Conservation (phyloP, 1,140 invertebrate species). For the Nixonia krombeini region DNA sequence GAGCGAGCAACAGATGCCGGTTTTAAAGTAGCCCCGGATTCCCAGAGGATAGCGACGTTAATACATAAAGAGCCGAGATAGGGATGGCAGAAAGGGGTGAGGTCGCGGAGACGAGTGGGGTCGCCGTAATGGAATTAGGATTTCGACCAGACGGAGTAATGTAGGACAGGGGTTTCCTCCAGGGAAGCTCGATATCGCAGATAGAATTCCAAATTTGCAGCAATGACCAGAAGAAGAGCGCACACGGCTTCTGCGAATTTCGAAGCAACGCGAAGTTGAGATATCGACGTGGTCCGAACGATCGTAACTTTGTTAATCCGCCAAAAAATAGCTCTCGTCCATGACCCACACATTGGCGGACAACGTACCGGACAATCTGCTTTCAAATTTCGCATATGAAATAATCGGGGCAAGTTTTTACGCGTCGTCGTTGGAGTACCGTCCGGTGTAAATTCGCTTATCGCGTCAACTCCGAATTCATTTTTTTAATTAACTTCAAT, state of each 20-base stretch:
- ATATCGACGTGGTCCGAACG: no score
- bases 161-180: slow-evolving; percentile 41
- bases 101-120: slow-evolving; percentile 14
- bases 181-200: slow-evolving; percentile 24
- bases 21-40: slow-evolving; percentile 30
- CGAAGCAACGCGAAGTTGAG: background rate
- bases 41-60: slow-evolving; percentile 29
- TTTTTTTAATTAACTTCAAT: no score
- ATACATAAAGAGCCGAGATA: slow-evolving; percentile 40
- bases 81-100: slow-evolving; percentile 17
- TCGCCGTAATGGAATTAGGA: slow-evolving; percentile 54
- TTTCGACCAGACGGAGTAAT: slow-evolving; percentile 52
- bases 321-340: no score
- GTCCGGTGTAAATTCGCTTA: no score
- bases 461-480: no score
- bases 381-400: no score
- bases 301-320: no score
- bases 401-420: no score
- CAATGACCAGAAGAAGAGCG: slow-evolving; percentile 26
- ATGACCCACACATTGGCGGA: no score
- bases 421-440: no score
- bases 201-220: slow-evolving; percentile 45
- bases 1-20: slow-evolving; percentile 40
- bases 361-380: no score
- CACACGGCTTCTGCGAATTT: slow-evolving; percentile 17